Evolutionary conservation across 2,113 vertebrate genomes (phyloP).

Genomic region (Hyaena hyaena): DNA sequence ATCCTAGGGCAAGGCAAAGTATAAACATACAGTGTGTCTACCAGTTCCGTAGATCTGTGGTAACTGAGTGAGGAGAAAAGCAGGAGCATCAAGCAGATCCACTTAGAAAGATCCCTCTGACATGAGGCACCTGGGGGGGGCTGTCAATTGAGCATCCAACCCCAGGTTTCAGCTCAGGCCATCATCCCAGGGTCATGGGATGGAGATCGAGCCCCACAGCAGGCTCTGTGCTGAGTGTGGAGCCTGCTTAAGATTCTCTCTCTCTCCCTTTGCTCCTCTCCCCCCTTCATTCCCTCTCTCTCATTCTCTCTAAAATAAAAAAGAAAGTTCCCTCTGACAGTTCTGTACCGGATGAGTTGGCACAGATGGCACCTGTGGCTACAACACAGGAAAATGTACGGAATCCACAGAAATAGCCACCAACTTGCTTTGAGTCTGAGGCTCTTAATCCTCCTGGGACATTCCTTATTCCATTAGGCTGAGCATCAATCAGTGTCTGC

Average conservation of each 20-base stretch:
- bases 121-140: no score
- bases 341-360: neutral
- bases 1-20: neutral
- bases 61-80: neutral
- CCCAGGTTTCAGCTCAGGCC: no score
- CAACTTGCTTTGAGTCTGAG: neutral
- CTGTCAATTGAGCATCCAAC: no score
- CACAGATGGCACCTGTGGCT: neutral
- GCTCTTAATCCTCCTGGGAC: neutral
- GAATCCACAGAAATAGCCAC: neutral
- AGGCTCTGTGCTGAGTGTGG: no score
- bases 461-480: fast-evolving
- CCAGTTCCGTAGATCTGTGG: neutral
- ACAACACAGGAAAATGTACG: fast-evolving
- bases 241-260: no score
- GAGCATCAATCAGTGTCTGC: neutral
- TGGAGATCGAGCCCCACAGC: no score
- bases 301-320: no score
- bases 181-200: no score
- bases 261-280: no score
- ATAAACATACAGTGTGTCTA: neutral
- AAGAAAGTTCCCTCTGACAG: no score
- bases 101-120: neutral
- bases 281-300: no score
- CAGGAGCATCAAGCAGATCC: neutral